Evolutionary conservation across 2,888 invertebrate genomes (phyloP), one percentile per base, ranked within the genome.

Genomic region (Steinernema scapterisci): DNA sequence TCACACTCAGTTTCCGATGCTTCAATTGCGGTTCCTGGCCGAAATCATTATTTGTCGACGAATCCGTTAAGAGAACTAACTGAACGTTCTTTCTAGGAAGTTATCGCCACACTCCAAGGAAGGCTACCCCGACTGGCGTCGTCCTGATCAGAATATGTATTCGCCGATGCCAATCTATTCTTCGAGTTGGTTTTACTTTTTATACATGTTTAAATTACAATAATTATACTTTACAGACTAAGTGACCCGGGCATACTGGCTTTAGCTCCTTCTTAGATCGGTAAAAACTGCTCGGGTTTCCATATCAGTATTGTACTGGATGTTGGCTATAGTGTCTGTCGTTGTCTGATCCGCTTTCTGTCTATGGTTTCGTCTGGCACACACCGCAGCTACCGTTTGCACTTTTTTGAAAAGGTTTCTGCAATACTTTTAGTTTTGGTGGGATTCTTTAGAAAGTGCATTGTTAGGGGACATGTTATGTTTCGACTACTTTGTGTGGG

Each of bases 141-240:
- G 38, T 38, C 38, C 16, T 31, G 9, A 9, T 16, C 16, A 63
- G 31, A 31, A 63, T 6, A 63, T 63, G 63, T 63, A 63, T 25
- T 63, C 63, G n/a, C 63, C 63, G 27, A 27, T 63, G 63, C 63
- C 63, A 9, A 63, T 63, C 3, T 63, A 63, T 19, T 63, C 63
- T 25, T 63, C 63, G 63, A 63, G 63, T 63, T 38, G 27, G 63
- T 63, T 63, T 63, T 7, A 1, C 13, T 63, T 63, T 38, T 38
- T 6, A 38, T 3, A 38, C n/a, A n/a, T n/a, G n/a, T n/a, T n/a
- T n/a, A n/a, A n/a, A n/a, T n/a, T n/a, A n/a, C 21, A 27, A 7
- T 54, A 54, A 54, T 54, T 7, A 21, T 54, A 7, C 25, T 21
- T 54, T 54, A 6, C 54, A 63, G 31, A 63, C 31, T 63, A 63